Conservation (phyloP, 2,113 vertebrate genomes). For the Pardalotus punctatus region DNA sequence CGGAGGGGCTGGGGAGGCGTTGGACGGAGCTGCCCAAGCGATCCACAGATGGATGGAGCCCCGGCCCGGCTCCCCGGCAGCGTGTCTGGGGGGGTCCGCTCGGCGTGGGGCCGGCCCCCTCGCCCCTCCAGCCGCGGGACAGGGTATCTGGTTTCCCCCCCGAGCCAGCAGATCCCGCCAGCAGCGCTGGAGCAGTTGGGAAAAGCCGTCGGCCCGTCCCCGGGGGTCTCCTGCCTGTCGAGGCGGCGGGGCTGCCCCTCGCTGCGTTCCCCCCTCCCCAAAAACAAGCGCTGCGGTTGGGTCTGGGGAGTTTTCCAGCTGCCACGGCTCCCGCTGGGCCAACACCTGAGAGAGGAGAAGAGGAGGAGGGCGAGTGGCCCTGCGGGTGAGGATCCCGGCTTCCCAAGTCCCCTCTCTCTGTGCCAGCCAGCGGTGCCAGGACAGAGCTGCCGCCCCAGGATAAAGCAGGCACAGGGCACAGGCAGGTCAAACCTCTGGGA, state of each 20-base stretch:
- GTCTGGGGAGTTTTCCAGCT: not conserved
- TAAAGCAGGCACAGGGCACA: not conserved
- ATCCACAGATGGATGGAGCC: not conserved
- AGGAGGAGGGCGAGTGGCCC: not conserved
- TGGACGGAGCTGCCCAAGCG: not conserved
- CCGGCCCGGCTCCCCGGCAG: not conserved
- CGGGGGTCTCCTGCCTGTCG: not conserved
- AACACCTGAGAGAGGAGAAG: not conserved
- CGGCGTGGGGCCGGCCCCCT: not conserved
- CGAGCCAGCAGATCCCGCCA: not conserved
- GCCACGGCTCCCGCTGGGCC: not conserved
- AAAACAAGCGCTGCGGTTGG: not conserved
- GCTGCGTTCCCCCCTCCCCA: not conserved
- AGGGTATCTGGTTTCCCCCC: not conserved
- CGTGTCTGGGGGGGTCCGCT: not conserved
- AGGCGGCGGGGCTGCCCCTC: not conserved
- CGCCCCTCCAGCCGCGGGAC: not conserved
- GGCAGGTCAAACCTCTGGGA: not conserved
- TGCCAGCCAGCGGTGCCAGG: not conserved
- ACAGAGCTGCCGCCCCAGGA: not conserved
- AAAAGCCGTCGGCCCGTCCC: not conserved
- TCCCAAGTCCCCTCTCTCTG: not conserved
- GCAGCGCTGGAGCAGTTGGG: not conserved
- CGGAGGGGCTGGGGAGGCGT: not conserved
- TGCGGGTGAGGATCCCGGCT: not conserved